Base-by-base conservation (phyloP, 2,888 invertebrate species). In the Melipona beecheii region DNA sequence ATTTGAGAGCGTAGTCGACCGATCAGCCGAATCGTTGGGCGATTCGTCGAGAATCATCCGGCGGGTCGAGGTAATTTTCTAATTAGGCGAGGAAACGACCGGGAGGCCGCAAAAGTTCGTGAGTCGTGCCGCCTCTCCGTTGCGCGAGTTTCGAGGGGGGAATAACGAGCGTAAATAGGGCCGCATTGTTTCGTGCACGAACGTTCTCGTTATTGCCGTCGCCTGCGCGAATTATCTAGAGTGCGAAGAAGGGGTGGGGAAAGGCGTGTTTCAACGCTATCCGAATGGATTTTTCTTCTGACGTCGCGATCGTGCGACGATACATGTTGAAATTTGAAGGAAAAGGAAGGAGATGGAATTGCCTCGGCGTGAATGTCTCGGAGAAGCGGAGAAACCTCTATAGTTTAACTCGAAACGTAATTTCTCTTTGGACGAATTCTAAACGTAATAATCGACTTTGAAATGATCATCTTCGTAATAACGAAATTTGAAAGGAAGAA, bases 121-220 rank as follows among this genome's bases (percentile, higher is more conserved):
- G 78, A 73, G 77, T 60, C 66, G 27, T 65, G 58, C 60, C 74
- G 50, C 9, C 43, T 43, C 43, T 43, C 74, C 71, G 65, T 77
- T 70, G 78, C 81, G 64, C n/a, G 81, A 66, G 73, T 75, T 81
- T 81, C 80, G 66, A 81, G 69, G 77, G 75, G 64, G 81, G 81
- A 85, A 78, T 84, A 84, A 87, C 73, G 83, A 84, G 81, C 84
- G 78, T 83, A 73, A 87, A 87, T 80, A 75, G 83, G 65, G 69
- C 62, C 77, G 66, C 83, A 83, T 85, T 85, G 83, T 88, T 86
- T 80, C 83, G 86, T 81, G 88, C 86, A 77, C 82, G 78, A 81
- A 85, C 78, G 70, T 77, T 77, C 82, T 79, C 77, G 79, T 86
- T 85, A 77, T 69, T 68, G 72, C 52, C 69, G 78, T 78, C 86